Conservation (phyloP, 1,140 invertebrate genomes). For the Physella acuta region DNA sequence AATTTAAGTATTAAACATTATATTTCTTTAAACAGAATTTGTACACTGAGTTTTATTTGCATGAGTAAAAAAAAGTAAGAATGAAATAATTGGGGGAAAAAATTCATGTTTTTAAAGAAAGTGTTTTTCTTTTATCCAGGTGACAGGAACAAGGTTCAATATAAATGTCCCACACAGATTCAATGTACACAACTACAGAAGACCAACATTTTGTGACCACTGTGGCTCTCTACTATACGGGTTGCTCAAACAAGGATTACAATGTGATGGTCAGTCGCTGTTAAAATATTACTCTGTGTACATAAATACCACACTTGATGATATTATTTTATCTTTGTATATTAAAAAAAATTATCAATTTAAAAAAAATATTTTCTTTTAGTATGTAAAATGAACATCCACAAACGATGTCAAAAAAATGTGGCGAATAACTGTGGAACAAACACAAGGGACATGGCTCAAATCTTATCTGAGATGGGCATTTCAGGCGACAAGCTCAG, state of each 20-base stretch:
- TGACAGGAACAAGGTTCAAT: constrained; percentile 75
- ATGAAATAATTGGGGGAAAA: no score
- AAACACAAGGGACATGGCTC: constrained; percentile 92
- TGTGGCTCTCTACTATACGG: constrained; percentile 96
- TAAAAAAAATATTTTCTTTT: constrained; percentile 36
- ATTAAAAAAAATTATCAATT: no score
- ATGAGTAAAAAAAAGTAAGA: no score
- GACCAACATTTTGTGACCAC: constrained; percentile 99
- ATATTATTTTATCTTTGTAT: no score
- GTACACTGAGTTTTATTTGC: no score
- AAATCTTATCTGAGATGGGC: constrained; percentile 86
- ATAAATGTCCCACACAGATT: constrained; percentile 96
- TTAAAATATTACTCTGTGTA: no score
- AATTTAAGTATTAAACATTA: no score
- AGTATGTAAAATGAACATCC: constrained; percentile 93
- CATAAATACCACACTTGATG: no score
- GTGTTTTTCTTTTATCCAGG: constrained; percentile 35
- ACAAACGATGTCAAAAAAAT: constrained; percentile 98
- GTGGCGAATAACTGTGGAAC: constrained; percentile 99
- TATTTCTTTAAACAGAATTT: no score
- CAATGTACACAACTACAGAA: constrained; percentile 86
- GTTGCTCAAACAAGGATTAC: constrained; percentile 91
- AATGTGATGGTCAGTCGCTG: constrained; percentile 81
- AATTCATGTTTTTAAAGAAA: no score
- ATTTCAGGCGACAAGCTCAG: constrained; percentile 86